Base-by-base conservation (phyloP, 1,140 invertebrate genomes). In the Drosophila takahashii region DNA sequence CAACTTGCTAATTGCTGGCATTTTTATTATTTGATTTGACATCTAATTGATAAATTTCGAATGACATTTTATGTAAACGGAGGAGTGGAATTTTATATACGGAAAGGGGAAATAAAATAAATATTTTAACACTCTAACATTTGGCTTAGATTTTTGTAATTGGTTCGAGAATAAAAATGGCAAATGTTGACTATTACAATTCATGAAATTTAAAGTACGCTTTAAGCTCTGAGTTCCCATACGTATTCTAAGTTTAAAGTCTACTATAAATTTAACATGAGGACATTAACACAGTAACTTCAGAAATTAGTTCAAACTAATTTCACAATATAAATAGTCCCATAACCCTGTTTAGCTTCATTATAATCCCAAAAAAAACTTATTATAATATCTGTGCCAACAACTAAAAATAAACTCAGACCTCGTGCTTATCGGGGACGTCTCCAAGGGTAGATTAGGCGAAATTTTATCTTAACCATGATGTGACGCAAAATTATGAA, bases 11-110 rank as follows among this genome's bases (percentile, higher is more conserved):
- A 76, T 76, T 76, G 72, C 52, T 75, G 53, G 7, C 11, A 37
- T 58, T 76, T 73, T 50, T 66, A 8, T 8, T 44, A 76, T 76
- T 76, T 76, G 71, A 76, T 76, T 76, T 76, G 52, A 53, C 72
- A 76, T 75, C 37, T 75, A 56, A 76, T 76, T 57, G 72, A 76
- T 66, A 66, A 76, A 75, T 66, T 75, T 51, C 52, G 29, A 52
- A 52, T 57, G 58, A 76, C 61, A 76, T 76, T 65, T 65, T 54
- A 15, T 29, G 47, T 51, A 39, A 51, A 48, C 56, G 29, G 16
- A 48, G 48, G 34, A 8, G 13, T 27, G 44, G 34, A 73, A 54
- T 70, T 71, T 52, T 1, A 29, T 18, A 8, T 29, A 27, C 50
- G 71, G 50, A 74, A 74, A 74, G 48, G 22, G 36, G 29, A 61